Conservation (phyloP, 2,888 invertebrate genomes). For the Barypeithes pellucidus region DNA sequence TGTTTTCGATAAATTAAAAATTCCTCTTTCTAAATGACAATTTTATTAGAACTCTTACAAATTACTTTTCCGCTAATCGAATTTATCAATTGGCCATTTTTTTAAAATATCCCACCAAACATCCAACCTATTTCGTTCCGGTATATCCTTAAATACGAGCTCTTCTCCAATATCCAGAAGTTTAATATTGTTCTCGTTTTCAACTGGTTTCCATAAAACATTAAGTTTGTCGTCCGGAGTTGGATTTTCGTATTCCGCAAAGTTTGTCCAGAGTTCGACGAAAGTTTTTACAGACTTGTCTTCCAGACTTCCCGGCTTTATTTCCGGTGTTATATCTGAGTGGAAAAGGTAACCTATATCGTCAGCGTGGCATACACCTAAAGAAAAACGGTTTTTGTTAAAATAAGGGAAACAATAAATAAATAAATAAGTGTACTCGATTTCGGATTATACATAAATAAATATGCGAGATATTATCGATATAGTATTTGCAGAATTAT, state of each 20-base stretch:
- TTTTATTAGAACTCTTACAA: neutral
- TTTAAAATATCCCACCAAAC: constrained; percentile 58
- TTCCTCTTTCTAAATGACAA: too few species aligned
- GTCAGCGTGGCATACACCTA: constrained; percentile 49
- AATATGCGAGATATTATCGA: too few species aligned
- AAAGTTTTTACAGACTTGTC: constrained; percentile 40
- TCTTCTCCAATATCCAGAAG: constrained; percentile 59
- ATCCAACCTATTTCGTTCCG: constrained; percentile 57
- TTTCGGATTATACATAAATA: too few species aligned
- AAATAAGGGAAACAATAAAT: too few species aligned
- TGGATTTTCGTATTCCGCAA: constrained; percentile 44
- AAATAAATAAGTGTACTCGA: too few species aligned
- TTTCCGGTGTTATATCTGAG: constrained; percentile 16
- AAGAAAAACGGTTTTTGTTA: constrained; percentile 3
- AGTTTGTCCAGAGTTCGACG: constrained; percentile 51
- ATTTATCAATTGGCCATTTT: constrained; percentile 16
- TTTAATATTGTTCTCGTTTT: constrained; percentile 46
- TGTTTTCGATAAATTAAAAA: too few species aligned
- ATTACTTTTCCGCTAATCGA: neutral
- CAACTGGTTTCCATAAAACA: constrained; percentile 59
- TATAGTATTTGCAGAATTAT: too few species aligned
- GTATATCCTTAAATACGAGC: constrained; percentile 55
- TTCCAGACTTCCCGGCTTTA: constrained; percentile 42
- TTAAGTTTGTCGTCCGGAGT: constrained; percentile 50
- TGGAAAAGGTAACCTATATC: constrained; percentile 49